A percentile compares a stretch with the other conserved stretches of the same genome.
phyloP scores from a whole-genome alignment of 2,888 invertebrate species.

The Selenia dentaria region DNA sequence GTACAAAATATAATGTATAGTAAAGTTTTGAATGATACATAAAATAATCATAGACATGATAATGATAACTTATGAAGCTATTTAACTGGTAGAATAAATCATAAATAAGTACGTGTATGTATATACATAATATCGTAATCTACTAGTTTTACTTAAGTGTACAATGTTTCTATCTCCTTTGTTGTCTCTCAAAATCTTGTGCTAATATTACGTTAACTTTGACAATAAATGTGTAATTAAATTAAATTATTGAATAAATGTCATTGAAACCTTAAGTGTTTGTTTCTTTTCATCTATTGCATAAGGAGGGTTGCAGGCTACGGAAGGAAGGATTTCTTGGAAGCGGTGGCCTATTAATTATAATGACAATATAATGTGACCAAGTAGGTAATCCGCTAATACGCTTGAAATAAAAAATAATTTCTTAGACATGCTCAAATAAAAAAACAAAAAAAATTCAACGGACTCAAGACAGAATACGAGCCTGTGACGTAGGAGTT shows the following conservation, averaged over 20 bases:
- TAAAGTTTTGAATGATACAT: not conserved
- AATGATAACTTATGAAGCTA: not conserved
- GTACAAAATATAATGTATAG: too few species aligned
- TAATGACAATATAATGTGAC: too few species aligned
- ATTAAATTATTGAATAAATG: constrained; percentile 70
- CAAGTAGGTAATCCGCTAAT: too few species aligned
- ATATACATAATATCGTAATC: not conserved
- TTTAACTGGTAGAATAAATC: constrained; percentile 41
- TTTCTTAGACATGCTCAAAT: too few species aligned
- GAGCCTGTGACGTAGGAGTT: too few species aligned
- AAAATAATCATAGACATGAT: not conserved
- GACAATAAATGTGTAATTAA: constrained; percentile 83
- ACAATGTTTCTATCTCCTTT: constrained; percentile 11
- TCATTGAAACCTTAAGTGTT: constrained; percentile 46
- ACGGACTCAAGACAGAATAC: too few species aligned
- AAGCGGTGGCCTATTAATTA: too few species aligned
- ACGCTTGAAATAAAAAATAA: too few species aligned
- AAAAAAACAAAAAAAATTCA: too few species aligned
- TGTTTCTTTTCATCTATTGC: constrained; percentile 21
- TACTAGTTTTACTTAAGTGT: constrained; percentile 7
- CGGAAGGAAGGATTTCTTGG: too few species aligned
- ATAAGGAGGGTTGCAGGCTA: too few species aligned
- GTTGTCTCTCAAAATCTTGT: constrained; percentile 59
- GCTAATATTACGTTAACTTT: constrained; percentile 81
- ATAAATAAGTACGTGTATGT: too few species aligned